phyloP scores from a whole-genome alignment of 2,797 vertebrate species.

The Coregonus ussuriensis region DNA sequence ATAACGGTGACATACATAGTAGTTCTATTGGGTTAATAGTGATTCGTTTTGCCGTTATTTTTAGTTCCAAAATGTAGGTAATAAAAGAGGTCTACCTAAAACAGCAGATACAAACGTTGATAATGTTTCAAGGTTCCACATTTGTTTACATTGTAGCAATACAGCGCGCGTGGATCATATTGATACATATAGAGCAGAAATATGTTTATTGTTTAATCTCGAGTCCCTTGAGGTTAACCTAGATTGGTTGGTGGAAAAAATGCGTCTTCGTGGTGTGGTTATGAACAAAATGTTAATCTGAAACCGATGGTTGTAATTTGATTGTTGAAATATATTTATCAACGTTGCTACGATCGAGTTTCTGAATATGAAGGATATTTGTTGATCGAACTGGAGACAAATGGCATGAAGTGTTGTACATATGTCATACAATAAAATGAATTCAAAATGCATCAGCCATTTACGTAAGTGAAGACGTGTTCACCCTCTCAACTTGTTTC shows the following conservation, averaged over 20 bases:
- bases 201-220: constrained; percentile 52
- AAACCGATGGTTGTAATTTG: neutral
- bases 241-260: constrained; percentile 12
- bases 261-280: constrained; percentile 19
- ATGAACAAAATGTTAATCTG: constrained; percentile 10
- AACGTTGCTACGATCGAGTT: neutral
- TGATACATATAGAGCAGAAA: constrained; percentile 14
- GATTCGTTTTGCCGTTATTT: constrained; percentile 5
- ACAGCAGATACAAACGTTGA: neutral
- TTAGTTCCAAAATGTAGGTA: neutral
- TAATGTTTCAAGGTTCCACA: neutral
- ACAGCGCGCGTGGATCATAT: neutral
- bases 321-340: neutral
- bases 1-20: constrained; percentile 7
- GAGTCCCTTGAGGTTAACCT: constrained; percentile 53
- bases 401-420: constrained; percentile 13
- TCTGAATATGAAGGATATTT: constrained; percentile 2
- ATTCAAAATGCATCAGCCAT: constrained; percentile 69
- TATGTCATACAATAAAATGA: constrained; percentile 48
- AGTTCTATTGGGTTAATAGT: constrained; percentile 6
- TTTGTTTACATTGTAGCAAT: constrained; percentile 1
- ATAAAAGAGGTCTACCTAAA: neutral
- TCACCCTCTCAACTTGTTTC: constrained; percentile 72
- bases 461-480: constrained; percentile 75
- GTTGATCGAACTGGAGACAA: neutral